Evolutionary conservation across 2,888 invertebrate genomes (phyloP).

Genomic region (Tipula unca): DNA sequence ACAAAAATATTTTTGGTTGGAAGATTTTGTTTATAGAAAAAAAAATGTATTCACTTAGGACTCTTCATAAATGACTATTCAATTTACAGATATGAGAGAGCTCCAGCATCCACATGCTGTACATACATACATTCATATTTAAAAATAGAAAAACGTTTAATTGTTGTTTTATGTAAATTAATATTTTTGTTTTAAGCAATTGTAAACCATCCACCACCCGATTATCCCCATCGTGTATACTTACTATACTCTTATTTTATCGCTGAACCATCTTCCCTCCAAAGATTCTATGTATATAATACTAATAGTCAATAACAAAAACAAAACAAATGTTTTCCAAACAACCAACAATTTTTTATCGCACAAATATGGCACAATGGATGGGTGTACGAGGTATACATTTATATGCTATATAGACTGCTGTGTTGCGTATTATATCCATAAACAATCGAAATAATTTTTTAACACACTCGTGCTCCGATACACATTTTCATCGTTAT

Average conservation of each 20-base stretch:
- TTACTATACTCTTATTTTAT: background rate
- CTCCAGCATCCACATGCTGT: background rate
- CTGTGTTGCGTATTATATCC: background rate
- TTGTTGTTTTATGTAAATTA: background rate
- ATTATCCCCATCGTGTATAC: background rate
- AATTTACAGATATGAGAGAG: background rate
- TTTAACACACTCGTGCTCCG: background rate
- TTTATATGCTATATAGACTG: no score
- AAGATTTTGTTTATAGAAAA: background rate
- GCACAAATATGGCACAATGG: background rate
- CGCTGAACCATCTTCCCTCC: background rate
- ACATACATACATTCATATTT: background rate
- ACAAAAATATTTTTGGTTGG: background rate
- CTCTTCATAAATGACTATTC: background rate
- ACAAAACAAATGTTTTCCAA: background rate
- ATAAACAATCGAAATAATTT: background rate
- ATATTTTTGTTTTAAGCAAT: background rate
- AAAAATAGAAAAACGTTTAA: background rate
- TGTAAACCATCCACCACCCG: background rate
- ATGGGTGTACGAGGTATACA: background rate
- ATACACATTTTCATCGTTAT: background rate
- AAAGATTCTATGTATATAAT: background rate
- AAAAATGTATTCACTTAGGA: background rate
- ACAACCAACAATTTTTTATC: conserved; percentile 8
- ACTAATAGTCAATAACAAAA: background rate